Percentiles rank a stretch among this genome's conserved stretches.
These are phyloP conservation scores for Scomber colias DNA, from an alignment of 2,113 vertebrate genomes.

Conservation along the genomic window DNA sequence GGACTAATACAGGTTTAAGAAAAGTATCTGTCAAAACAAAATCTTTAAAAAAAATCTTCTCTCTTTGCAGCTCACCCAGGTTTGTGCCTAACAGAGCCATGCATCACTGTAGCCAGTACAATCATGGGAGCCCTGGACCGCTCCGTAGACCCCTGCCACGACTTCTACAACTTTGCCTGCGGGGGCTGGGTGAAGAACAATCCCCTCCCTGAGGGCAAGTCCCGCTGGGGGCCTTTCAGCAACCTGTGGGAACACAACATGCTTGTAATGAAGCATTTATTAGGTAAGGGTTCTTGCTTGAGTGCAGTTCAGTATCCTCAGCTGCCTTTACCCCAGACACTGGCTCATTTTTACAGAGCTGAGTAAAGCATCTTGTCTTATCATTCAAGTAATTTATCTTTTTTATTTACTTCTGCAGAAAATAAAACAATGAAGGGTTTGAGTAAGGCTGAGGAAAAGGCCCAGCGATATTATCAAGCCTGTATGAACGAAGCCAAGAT, in stretches of 20 bases:
- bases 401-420: conserved; percentile 78
- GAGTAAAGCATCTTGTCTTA: background rate
- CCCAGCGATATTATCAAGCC: conserved; percentile 92
- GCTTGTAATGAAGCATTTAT: conserved; percentile 93
- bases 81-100: conserved; percentile 90
- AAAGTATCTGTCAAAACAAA: background rate
- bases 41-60: background rate
- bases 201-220: conserved; percentile 93
- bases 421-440: conserved; percentile 87
- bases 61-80: conserved; percentile 78
- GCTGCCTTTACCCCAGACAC: background rate
- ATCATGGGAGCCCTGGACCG: conserved; percentile 91
- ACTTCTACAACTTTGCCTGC: conserved; percentile 94
- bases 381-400: background rate
- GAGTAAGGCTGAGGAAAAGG: conserved; percentile 92
- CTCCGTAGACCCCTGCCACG: conserved; percentile 91
- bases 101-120: conserved; percentile 89
- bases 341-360: background rate
- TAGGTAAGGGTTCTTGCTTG: conserved; percentile 85
- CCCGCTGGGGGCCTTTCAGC: conserved; percentile 96
- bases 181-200: conserved; percentile 96
- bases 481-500: conserved; percentile 97
- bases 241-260: conserved; percentile 97
- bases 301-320: background rate
- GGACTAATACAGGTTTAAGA: background rate